Evolutionary conservation across 1,140 invertebrate species (phyloP), one percentile per base, ranked within the genome.

Genomic region (Telenomus remus): DNA sequence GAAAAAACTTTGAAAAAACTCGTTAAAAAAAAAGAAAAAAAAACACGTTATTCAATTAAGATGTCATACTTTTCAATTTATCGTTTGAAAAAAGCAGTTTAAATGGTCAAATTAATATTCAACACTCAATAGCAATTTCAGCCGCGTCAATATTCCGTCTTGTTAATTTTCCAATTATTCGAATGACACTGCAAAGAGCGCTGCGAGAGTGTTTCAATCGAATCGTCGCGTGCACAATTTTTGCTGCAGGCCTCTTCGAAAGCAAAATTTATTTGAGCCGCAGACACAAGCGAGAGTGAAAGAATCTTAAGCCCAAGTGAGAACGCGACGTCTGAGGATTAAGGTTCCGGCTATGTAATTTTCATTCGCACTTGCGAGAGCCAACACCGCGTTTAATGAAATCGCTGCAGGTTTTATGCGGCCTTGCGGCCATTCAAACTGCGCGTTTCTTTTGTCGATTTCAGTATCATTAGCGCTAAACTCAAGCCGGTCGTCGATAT

Each of bases 381-480:
- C 43, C 49, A 56, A 56, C 44, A 12, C 37, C 9, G 66, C 74
- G 50, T 68, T 77, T 77, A 77, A 77, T 72, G 68, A 64, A 77
- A 72, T 77, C 74, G 34, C 69, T 53, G 53, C 64, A 55, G 70
- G 75, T 69, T 73, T 78, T 73, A 73, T 49, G 44, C 56, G 51
- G 51, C 61, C 53, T 60, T 48, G 44, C 56, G 51, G 51, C n/a
- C 53, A 66, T 65, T 61, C 65, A 55, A 33, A 44, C 27, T 50
- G 33, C 42, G 64, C 43, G 27, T 56, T 65, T 78, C 70, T 69
- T 78, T 70, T 57, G 56, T 65, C 55, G 64, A 46, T 57, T 73
- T 78, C 69, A 69, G 75, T 73, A 78, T 73, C 75, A 78, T 78
- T 73, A 66, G 75, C 75, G 63, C 69, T 47, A 78, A 78, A 74